These are phyloP conservation scores for Dysmachus trigonus DNA, from an alignment of 2,888 invertebrate species.

Conservation along the genomic window DNA sequence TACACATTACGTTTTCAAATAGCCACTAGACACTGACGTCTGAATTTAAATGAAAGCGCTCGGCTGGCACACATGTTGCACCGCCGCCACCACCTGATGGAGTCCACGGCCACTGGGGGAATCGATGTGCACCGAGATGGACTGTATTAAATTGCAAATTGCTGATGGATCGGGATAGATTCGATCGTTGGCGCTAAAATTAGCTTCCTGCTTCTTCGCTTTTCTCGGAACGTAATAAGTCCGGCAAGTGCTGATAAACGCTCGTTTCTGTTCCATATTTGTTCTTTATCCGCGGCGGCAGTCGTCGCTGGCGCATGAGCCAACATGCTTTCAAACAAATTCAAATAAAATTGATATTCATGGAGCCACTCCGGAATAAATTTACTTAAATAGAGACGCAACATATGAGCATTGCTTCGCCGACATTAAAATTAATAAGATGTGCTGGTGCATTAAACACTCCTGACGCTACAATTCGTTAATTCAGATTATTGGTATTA, in stretches of 20 bases:
- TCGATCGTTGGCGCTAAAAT: not conserved
- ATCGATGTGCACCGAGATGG: not conserved
- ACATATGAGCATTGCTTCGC: not conserved
- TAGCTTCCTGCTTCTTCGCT: not conserved
- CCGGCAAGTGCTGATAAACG: not conserved
- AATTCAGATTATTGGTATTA: not conserved
- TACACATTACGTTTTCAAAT: constrained; percentile 36
- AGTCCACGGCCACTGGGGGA: not conserved
- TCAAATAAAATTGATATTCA: not conserved
- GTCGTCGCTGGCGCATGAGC: not conserved
- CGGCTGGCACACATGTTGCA: not conserved
- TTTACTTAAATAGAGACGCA: not conserved
- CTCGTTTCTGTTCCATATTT: not conserved
- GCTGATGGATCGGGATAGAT: constrained; percentile 2
- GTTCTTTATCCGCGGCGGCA: not conserved
- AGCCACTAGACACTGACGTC: constrained; percentile 28
- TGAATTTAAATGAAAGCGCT: constrained; percentile 18
- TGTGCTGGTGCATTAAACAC: not conserved
- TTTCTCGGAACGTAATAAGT: not conserved
- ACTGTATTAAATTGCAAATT: constrained; percentile 10
- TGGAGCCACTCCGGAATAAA: not conserved
- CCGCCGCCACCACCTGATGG: not conserved
- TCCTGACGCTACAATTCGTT: not conserved
- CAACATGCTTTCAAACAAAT: not conserved
- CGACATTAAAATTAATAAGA: not conserved